Conservation (phyloP, 2,113 vertebrate species). For the Strigops habroptila region DNA sequence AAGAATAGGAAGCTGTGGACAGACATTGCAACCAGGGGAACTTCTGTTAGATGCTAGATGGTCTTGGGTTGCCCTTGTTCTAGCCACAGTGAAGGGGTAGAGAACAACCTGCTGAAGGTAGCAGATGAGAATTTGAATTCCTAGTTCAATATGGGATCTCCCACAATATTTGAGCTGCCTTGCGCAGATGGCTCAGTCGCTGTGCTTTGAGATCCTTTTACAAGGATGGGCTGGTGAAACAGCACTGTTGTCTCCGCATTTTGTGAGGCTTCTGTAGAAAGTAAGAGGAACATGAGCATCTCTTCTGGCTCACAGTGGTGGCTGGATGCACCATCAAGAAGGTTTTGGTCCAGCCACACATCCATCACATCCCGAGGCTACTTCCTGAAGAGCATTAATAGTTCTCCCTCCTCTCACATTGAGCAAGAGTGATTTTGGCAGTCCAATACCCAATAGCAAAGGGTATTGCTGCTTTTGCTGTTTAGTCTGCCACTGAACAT, state of each 20-base stretch:
- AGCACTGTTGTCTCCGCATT: neutral
- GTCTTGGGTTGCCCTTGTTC: neutral
- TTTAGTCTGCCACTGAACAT: neutral
- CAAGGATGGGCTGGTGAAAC: neutral
- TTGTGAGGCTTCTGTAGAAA: neutral
- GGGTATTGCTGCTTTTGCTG: neutral
- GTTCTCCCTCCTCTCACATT: neutral
- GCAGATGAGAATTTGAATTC: neutral
- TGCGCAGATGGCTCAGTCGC: neutral
- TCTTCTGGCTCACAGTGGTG: neutral
- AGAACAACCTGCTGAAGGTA: neutral
- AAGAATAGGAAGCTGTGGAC: neutral
- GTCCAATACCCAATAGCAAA: neutral
- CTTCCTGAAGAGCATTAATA: neutral
- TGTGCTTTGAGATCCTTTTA: neutral
- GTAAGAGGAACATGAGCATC: neutral
- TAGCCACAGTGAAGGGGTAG: accelerated
- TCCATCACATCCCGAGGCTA: neutral
- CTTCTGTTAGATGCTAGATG: neutral
- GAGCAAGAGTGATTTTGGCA: neutral
- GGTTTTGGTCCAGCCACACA: neutral
- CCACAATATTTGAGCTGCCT: neutral
- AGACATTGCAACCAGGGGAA: neutral
- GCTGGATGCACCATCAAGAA: neutral
- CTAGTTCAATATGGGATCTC: neutral